Evolutionary conservation across 2,113 vertebrate genomes (phyloP).

Genomic region (Apus apus): DNA sequence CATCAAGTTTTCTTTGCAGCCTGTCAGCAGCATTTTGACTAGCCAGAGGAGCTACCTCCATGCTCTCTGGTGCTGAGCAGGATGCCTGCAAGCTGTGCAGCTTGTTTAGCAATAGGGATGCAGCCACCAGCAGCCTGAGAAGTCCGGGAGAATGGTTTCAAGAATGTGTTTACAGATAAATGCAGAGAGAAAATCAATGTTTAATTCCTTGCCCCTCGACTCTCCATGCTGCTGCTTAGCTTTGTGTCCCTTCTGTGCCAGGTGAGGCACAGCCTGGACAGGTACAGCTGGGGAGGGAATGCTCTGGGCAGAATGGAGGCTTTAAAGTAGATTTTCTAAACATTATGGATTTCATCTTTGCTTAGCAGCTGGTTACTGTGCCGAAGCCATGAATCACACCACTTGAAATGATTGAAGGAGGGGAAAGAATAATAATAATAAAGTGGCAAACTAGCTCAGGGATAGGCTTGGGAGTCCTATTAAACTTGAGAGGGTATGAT

Average conservation of each 20-base stretch:
- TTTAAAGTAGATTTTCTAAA: slow-evolving; percentile 1
- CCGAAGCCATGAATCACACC: slow-evolving; percentile 33
- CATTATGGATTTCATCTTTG: slow-evolving; percentile 17
- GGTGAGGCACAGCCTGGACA: not conserved
- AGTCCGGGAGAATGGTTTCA: not conserved
- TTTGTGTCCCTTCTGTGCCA: not conserved
- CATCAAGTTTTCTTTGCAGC: not conserved
- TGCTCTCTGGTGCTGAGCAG: not conserved
- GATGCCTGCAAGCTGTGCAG: not conserved
- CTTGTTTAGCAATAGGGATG: not conserved
- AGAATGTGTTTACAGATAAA: not conserved
- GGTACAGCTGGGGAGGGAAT: not conserved
- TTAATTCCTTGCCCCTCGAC: not conserved
- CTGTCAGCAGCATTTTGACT: not conserved
- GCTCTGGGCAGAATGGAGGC: not conserved
- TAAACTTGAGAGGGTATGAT: slow-evolving; percentile 57
- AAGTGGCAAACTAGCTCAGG: slow-evolving; percentile 43
- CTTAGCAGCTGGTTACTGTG: slow-evolving; percentile 29
- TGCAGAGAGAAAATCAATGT: not conserved
- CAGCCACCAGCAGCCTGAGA: not conserved
- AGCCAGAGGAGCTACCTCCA: not conserved
- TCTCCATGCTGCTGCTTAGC: not conserved
- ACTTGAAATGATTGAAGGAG: slow-evolving; percentile 39
- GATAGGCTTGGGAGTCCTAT: slow-evolving; percentile 32
- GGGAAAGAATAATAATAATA: slow-evolving; percentile 53